A percentile compares a stretch with the other conserved stretches of the same genome.
Evolutionary conservation across 2,888 invertebrate species (phyloP).

Genomic region (Hypomecis atomaria): DNA sequence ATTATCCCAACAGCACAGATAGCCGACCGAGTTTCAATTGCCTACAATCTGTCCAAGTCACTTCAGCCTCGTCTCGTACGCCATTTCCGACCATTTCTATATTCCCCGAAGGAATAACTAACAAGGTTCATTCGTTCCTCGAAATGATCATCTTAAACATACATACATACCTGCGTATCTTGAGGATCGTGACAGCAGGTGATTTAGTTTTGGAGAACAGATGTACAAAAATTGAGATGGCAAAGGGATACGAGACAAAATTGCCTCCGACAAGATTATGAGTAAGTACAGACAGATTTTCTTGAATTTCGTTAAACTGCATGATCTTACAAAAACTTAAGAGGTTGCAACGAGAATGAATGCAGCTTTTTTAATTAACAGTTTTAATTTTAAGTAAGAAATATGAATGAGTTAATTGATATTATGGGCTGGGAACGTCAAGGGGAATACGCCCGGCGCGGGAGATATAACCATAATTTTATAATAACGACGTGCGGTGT

Average conservation of each 20-base stretch:
- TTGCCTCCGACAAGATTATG: not conserved
- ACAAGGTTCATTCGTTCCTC: constrained; percentile 57
- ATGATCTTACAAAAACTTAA: constrained; percentile 9
- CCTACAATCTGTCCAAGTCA: constrained; percentile 73
- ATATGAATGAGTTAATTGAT: constrained; percentile 78
- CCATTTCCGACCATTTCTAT: constrained; percentile 52
- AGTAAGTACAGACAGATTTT: not conserved
- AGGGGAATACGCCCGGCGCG: constrained; percentile 65
- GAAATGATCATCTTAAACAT: constrained; percentile 55
- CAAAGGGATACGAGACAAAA: constrained; percentile 20
- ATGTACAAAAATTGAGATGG: constrained; percentile 20
- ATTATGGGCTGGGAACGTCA: constrained; percentile 72
- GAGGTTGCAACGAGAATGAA: constrained; percentile 22
- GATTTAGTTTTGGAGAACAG: constrained; percentile 30
- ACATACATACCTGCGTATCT: constrained; percentile 49
- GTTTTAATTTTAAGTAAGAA: constrained; percentile 62
- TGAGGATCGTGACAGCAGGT: constrained; percentile 48
- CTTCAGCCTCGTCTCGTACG: constrained; percentile 52
- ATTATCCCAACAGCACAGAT: constrained; percentile 75
- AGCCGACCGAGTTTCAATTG: constrained; percentile 69
- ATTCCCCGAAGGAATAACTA: constrained; percentile 61
- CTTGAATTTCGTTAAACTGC: constrained; percentile 12
- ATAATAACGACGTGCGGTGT: constrained; percentile 75
- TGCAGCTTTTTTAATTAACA: constrained; percentile 54
- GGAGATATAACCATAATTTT: constrained; percentile 68